Percentiles rank a stretch among this genome's conserved stretches.
phyloP scores from a whole-genome alignment of 1,140 invertebrate species.

The Cotesia typhae region DNA sequence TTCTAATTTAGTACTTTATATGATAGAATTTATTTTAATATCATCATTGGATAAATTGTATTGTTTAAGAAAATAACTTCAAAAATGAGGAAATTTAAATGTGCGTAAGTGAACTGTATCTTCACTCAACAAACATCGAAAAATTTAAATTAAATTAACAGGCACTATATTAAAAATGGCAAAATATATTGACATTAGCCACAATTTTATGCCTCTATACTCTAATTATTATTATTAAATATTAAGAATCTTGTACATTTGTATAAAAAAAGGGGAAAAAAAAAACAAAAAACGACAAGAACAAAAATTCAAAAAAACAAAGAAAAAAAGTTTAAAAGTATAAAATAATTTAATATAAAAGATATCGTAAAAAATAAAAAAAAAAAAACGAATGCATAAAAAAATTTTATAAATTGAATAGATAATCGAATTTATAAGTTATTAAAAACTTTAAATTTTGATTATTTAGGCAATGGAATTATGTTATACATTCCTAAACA shows the following conservation, averaged over 20 bases:
- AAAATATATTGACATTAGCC: neutral
- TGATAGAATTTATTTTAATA: too few species aligned
- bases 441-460: too few species aligned
- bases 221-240: constrained; percentile 9
- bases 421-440: neutral
- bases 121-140: too few species aligned
- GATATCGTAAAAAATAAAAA: constrained; percentile 4
- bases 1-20: neutral
- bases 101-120: too few species aligned
- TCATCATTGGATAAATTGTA: too few species aligned
- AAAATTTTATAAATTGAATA: constrained; percentile 25
- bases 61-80: too few species aligned
- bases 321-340: constrained; percentile 6
- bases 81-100: too few species aligned
- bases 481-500: too few species aligned
- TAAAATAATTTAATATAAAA: constrained; percentile 8
- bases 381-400: constrained; percentile 17
- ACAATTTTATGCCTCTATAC: neutral
- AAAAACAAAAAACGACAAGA: constrained; percentile 24
- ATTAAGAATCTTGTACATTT: constrained; percentile 36
- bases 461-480: too few species aligned
- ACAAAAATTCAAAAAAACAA: constrained; percentile 15
- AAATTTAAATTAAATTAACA: neutral
- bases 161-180: neutral
- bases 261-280: constrained; percentile 24